These are phyloP conservation scores for Hyposmocoma kahamanoa DNA, from an alignment of 1,140 invertebrate genomes.

Conservation along the genomic window DNA sequence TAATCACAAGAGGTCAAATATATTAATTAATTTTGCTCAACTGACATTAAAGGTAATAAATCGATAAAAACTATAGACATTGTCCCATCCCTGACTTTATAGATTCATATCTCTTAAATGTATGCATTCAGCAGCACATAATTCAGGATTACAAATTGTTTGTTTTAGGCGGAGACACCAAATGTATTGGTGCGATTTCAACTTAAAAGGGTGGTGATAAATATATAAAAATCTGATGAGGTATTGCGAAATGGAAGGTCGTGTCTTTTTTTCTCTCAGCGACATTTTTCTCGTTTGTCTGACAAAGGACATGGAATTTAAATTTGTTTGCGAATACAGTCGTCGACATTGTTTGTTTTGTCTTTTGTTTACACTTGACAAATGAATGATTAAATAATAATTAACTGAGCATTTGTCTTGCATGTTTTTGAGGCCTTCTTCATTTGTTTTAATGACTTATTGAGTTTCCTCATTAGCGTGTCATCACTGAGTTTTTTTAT, in stretches of 20 bases:
- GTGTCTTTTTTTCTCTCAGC: slow-evolving; percentile 34
- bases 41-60: too few relatives aligned
- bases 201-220: slow-evolving; percentile 58
- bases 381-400: slow-evolving; percentile 56
- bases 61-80: slow-evolving; percentile 32
- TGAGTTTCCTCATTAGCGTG: too few relatives aligned
- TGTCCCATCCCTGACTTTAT: slow-evolving; percentile 45
- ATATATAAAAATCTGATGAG: slow-evolving; percentile 61
- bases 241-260: slow-evolving; percentile 48
- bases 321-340: slow-evolving; percentile 51
- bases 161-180: slow-evolving; percentile 66
- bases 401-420: too few relatives aligned
- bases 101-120: slow-evolving; percentile 71
- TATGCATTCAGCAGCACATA: slow-evolving; percentile 71
- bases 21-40: too few relatives aligned
- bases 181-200: slow-evolving; percentile 49
- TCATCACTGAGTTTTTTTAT: too few relatives aligned
- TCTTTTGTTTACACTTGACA: slow-evolving; percentile 41
- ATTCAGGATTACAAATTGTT: slow-evolving; percentile 73
- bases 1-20: too few relatives aligned
- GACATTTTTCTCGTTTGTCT: slow-evolving; percentile 56
- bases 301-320: slow-evolving; percentile 51
- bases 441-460: too few relatives aligned
- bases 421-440: too few relatives aligned
- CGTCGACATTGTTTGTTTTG: slow-evolving; percentile 30